These are phyloP conservation scores for Orthonychiurus folsomi DNA, from an alignment of 2,888 invertebrate species.

Conservation along the genomic window DNA sequence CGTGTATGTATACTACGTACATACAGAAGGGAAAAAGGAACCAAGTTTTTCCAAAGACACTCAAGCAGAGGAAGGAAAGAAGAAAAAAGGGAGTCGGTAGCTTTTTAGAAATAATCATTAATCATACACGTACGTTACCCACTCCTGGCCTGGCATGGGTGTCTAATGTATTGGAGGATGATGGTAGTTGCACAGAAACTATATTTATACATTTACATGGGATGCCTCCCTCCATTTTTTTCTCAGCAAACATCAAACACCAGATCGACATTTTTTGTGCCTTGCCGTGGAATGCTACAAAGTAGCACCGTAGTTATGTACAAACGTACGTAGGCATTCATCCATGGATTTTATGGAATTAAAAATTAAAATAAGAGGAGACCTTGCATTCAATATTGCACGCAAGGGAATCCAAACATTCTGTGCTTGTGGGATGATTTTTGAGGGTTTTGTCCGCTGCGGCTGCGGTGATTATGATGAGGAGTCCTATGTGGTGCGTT, in stretches of 20 bases:
- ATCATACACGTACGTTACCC: constrained; percentile 21
- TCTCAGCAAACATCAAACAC: neutral
- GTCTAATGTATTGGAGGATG: neutral
- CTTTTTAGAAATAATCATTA: constrained; percentile 39
- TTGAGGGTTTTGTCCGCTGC: no score
- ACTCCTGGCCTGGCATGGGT: neutral
- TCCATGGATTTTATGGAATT: no score
- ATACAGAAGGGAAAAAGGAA: no score
- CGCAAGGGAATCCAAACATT: no score
- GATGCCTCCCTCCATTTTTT: neutral
- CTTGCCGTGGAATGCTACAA: neutral
- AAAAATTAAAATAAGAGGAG: no score
- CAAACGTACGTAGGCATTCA: no score
- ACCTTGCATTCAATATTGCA: no score
- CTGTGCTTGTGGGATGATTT: no score
- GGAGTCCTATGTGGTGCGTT: no score
- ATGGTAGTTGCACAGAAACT: neutral
- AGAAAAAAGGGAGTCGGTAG: constrained; percentile 34
- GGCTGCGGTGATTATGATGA: no score
- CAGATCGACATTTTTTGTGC: neutral
- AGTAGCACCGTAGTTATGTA: neutral
- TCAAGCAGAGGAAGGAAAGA: constrained; percentile 14
- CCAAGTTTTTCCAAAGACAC: constrained; percentile 1
- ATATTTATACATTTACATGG: neutral
- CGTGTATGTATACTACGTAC: no score